Evolutionary conservation across 1,140 invertebrate genomes (phyloP), one percentile per base, ranked within the genome.

Genomic region (Gonatopus flavifemur): DNA sequence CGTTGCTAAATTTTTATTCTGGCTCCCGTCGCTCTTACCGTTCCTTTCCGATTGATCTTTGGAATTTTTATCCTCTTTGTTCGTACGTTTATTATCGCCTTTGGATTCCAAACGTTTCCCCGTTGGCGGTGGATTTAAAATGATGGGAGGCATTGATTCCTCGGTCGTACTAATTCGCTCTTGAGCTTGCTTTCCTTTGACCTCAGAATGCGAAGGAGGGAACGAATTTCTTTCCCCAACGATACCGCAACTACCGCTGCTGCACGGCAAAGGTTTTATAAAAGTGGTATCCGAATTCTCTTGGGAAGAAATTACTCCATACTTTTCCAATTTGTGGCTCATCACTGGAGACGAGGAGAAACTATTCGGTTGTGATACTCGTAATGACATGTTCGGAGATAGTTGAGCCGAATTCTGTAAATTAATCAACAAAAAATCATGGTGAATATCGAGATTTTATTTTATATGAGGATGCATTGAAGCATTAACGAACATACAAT

Each of bases 181-280:
- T n/a, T n/a, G 51, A 40, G 62, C 56, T 13, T 55, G 53, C 22
- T 55, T 62, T 16, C 20, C 16, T 32, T 49, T 62, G 19, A 18
- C 4, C 7, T 58, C 55, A 22, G 20, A n/a, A n/a, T n/a, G 30
- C 15, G 12, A 19, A 15, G 6, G 10, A 9, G 19, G 57, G 40
- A 21, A 19, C 7, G 2, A 21, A 5, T 15, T 39, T 56, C n/a
- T 40, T 46, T 42, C 16, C 24, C 7, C 7, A 51, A 25, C 0
- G 19, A n/a, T n/a, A n/a, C n/a, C n/a, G n/a, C 18, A 1, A 21
- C 49, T 58, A 0, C 55, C 56, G 12, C 59, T 63, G 5, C 28
- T 36, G 21, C 67, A 86, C 0, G 85, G 84, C 18, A 88, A 60
- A 0, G 86, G 86, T 65, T 83, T 86, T 56, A 88, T 88, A 48